Conservation (phyloP, 2,113 vertebrate genomes). For the Hemibagrus wyckioides region DNA sequence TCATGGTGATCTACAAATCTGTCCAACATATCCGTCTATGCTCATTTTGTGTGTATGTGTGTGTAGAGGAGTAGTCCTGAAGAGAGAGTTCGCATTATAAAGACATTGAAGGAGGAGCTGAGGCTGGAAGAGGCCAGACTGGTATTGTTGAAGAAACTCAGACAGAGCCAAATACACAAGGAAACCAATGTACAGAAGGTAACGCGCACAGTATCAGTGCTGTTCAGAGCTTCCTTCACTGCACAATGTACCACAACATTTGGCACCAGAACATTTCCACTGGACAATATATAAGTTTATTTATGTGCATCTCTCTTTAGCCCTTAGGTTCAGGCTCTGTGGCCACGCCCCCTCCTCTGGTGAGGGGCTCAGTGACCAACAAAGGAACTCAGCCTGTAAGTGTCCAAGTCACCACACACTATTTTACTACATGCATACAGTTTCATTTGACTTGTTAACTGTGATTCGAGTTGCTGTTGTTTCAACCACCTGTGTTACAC, state of each 20-base stretch:
- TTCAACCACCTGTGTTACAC: too few species aligned
- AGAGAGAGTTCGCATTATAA: constrained; percentile 86
- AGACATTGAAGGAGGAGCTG: constrained; percentile 90
- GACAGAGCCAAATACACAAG: constrained; percentile 94
- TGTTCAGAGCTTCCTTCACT: neutral
- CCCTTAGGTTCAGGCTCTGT: constrained; percentile 77
- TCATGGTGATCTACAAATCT: neutral
- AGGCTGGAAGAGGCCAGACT: constrained; percentile 94
- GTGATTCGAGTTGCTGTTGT: neutral
- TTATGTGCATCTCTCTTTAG: constrained; percentile 62
- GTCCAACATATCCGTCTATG: neutral
- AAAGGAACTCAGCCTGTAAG: constrained; percentile 87
- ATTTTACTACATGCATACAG: neutral
- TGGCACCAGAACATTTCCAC: neutral
- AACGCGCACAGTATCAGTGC: neutral
- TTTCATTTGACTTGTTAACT: neutral
- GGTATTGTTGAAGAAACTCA: constrained; percentile 89
- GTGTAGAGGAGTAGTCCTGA: constrained; percentile 85
- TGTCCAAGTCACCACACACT: constrained; percentile 26
- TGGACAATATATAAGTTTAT: neutral
- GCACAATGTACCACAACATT: neutral
- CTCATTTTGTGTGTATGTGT: constrained; percentile 33
- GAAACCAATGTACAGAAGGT: constrained; percentile 87
- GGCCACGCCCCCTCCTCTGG: constrained; percentile 85
- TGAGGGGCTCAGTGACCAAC: constrained; percentile 82